Conservation (phyloP, 37 sponge, comb jelly and placozoan genomes). For the Geodia barretti region DNA sequence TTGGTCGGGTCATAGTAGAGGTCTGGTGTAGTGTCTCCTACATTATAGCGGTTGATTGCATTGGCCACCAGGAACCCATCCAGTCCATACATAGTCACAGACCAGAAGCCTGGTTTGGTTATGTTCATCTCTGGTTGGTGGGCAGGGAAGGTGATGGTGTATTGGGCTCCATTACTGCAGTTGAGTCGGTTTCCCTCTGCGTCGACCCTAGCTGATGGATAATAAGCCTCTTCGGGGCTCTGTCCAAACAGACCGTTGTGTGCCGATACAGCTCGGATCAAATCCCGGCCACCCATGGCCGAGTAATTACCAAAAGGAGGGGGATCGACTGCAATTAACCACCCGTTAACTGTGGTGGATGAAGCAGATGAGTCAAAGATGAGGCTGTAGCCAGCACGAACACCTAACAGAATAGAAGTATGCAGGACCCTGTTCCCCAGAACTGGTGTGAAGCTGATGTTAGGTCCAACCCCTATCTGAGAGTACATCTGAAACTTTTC, state of each 20-base stretch:
- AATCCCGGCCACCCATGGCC: slow-evolving; percentile 19
- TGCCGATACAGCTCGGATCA: slow-evolving; percentile 6
- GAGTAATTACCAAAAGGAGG: slow-evolving; percentile 2
- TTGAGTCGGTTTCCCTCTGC: background rate
- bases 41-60: slow-evolving; percentile 10
- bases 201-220: background rate
- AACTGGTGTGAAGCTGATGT: background rate
- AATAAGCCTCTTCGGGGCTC: slow-evolving; percentile 5
- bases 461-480: slow-evolving; percentile 10
- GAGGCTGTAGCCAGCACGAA: background rate
- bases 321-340: background rate
- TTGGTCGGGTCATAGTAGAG: background rate
- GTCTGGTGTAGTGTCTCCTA: slow-evolving; percentile 12
- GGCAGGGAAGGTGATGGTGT: slow-evolving; percentile 2
- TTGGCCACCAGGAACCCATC: slow-evolving; percentile 3
- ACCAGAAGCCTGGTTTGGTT: slow-evolving; percentile 2
- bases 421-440: background rate
- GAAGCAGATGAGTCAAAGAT: no score
- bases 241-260: background rate
- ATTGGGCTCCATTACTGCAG: background rate
- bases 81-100: slow-evolving; percentile 12
- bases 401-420: background rate
- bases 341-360: background rate
- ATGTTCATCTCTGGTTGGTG: background rate
- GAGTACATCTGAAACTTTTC: slow-evolving; percentile 7